phyloP scores from a whole-genome alignment of 1,140 invertebrate genomes.

The Sinella curviseta region DNA sequence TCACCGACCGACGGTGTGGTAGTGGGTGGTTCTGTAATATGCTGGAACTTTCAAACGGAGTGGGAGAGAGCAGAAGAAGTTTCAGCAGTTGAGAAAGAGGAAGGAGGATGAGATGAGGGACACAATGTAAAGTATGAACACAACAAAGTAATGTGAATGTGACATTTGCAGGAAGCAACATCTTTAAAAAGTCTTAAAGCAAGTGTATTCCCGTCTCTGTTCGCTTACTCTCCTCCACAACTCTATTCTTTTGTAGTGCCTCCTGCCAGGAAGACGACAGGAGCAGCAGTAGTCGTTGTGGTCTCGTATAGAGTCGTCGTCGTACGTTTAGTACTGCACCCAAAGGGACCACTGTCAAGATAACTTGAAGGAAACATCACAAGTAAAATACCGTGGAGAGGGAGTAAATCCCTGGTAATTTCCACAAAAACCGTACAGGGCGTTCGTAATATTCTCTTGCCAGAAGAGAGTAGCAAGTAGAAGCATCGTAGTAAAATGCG shows the following conservation, averaged over 20 bases:
- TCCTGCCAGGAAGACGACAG: neutral
- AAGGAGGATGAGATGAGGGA: too few relatives aligned
- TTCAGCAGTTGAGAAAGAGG: too few relatives aligned
- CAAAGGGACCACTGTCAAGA: constrained; percentile 21
- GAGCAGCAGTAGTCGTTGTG: too few relatives aligned
- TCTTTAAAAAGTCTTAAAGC: constrained; percentile 8
- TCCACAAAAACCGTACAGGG: neutral
- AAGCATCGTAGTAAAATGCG: too few relatives aligned
- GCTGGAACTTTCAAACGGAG: too few relatives aligned
- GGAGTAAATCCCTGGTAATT: constrained; percentile 15
- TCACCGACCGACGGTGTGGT: neutral
- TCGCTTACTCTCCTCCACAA: too few relatives aligned
- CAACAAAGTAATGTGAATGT: neutral
- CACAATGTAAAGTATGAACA: neutral
- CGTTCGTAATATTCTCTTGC: neutral
- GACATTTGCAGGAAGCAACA: constrained; percentile 15
- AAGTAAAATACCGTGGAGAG: constrained; percentile 13
- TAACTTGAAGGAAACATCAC: constrained; percentile 21
- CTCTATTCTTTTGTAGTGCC: too few relatives aligned
- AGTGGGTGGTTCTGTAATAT: neutral
- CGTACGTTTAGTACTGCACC: neutral
- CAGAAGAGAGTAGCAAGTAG: too few relatives aligned
- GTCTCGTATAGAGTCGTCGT: neutral
- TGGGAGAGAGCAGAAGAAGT: too few relatives aligned
- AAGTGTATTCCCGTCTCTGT: neutral